phyloP scores from a whole-genome alignment of 2,888 invertebrate genomes.

The Drosophila differens region DNA sequence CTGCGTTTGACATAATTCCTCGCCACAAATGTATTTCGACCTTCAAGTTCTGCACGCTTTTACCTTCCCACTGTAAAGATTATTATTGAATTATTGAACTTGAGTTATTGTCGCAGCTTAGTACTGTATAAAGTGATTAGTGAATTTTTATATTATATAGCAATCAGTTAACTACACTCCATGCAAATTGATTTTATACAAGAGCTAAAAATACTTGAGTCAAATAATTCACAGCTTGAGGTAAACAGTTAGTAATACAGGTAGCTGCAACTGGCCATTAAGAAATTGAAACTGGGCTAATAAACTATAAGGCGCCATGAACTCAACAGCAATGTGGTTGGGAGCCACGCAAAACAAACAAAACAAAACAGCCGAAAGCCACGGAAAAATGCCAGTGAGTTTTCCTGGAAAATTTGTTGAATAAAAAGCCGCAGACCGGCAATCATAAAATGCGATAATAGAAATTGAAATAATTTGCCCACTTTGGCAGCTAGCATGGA shows the following conservation, averaged over 20 bases:
- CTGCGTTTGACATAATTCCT: constrained; percentile 38
- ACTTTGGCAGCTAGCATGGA: constrained; percentile 59
- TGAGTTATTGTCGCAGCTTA: background rate
- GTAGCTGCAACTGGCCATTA: constrained; percentile 35
- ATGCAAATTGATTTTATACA: constrained; percentile 23
- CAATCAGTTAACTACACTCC: constrained; percentile 22
- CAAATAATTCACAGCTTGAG: constrained; percentile 5
- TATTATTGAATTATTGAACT: constrained; percentile 6
- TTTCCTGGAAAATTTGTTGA: constrained; percentile 53
- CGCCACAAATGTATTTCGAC: background rate
- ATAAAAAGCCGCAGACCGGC: constrained; percentile 54
- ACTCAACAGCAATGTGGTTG: constrained; percentile 34
- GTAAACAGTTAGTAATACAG: constrained; percentile 10
- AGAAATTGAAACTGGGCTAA: constrained; percentile 65
- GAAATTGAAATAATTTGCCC: constrained; percentile 81
- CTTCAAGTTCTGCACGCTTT: too few species aligned
- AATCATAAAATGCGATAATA: constrained; percentile 80
- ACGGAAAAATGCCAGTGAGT: constrained; percentile 33
- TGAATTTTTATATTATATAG: constrained; percentile 12
- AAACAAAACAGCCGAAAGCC: constrained; percentile 20
- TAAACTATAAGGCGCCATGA: constrained; percentile 66
- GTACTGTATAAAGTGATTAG: constrained; percentile 4
- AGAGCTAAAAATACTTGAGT: background rate
- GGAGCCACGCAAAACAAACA: constrained; percentile 38
- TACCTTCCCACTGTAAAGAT: background rate